Evolutionary conservation across 2,888 invertebrate species (phyloP), one percentile per base, ranked within the genome.

Genomic region (Drosophila anceps): DNA sequence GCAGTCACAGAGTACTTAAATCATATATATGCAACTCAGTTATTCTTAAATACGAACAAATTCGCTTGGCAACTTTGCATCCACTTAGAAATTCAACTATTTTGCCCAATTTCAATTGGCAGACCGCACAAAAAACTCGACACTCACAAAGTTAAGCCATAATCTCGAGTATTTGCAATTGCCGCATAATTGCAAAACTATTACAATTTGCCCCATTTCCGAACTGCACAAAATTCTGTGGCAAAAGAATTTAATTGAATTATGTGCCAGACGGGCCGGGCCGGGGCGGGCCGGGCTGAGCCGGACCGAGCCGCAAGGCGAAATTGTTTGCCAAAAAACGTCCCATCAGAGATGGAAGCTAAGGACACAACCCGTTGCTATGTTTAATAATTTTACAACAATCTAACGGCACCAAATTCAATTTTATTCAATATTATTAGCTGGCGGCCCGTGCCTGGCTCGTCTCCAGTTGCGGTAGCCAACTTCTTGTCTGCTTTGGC

Each of bases 351-450:
- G n/a, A 53, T 20, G 15, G 37, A 48, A 37, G 44, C 13, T 12
- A 53, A n/a, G 15, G 37, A 54, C 60, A 59, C 43, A 39, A 51
- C 33, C 61, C 57, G 27, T 48, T 75, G 62, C 66, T 65, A 74
- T 73, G 78, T 82, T 86, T 86, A 84, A 86, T 86, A 87, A 86
- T 87, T 85, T 73, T 73, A 78, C 69, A 78, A 77, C 84, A 80
- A 76, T 69, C 75, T 69, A 76, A 66, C 51, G 65, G 73, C 68
- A 69, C 72, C 72, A 73, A 84, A 85, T 84, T 88, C 81, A 88
- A 87, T 87, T 88, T 85, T 77, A 85, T 84, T 88, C 79, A 87
- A 87, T 87, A 87, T 74, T 85, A 82, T 85, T 84, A 71, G 80
- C 82, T 79, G 72, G 60, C 57, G 73, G 55, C 46, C 31, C 50